These are phyloP conservation scores for Stegostoma tigrinum DNA, from an alignment of 2,113 vertebrate genomes.

Conservation along the genomic window DNA sequence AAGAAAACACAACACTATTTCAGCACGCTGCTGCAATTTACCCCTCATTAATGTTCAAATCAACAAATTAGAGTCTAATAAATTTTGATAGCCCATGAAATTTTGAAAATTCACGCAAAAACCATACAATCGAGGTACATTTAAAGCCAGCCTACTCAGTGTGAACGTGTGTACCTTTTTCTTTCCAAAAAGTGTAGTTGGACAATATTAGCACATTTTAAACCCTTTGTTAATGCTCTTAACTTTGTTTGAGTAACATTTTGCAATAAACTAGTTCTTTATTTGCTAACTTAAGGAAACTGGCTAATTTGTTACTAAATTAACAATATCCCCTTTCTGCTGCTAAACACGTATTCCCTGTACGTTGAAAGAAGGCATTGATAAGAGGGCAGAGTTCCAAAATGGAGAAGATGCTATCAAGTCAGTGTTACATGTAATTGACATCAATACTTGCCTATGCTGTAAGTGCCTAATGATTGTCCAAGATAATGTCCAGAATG, in stretches of 20 bases:
- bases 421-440: background rate
- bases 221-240: too few species aligned
- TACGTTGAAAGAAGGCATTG: background rate
- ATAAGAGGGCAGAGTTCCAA: background rate
- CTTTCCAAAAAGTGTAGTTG: too few species aligned
- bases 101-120: background rate
- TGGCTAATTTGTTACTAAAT: too few species aligned
- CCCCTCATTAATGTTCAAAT: background rate
- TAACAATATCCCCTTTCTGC: background rate
- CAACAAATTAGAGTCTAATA: background rate
- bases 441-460: background rate
- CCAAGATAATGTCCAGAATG: background rate
- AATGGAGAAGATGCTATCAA: background rate
- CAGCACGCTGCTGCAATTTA: background rate
- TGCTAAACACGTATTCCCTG: background rate
- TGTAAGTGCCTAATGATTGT: background rate
- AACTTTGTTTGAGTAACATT: too few species aligned
- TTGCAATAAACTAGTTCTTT: too few species aligned
- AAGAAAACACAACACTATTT: background rate
- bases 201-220: too few species aligned
- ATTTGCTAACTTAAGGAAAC: too few species aligned
- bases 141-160: too few species aligned
- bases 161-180: too few species aligned
- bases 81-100: background rate
- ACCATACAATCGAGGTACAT: too few species aligned